Evolutionary conservation across 2,888 invertebrate genomes (phyloP), one percentile per base, ranked within the genome.

Genomic region (Drosophila rellima): DNA sequence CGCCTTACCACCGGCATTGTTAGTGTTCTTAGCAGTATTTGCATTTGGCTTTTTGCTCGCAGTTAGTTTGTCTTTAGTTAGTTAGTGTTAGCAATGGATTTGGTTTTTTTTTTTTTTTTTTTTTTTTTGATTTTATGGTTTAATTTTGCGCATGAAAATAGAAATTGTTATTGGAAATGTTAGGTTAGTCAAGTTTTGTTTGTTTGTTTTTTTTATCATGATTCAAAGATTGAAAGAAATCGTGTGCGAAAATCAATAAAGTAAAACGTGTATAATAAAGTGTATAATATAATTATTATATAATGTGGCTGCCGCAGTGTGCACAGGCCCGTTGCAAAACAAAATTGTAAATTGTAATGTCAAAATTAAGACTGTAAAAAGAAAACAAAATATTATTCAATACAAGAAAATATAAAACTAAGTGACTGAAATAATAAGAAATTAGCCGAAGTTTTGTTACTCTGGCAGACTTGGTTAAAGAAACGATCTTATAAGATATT

Each of bases 21-120:
- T 90, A 86, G 79, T 82, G 68, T 74, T 72, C 66, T 84, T 88
- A 74, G 74, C 76, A 44, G 76, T 74, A 45, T 51, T 86, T 56
- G 55, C 55, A 67, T 62, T 78, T 74, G 75, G 63, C 70, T 76
- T 89, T 78, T 70, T 88, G 70, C 66, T 70, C 77, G 60, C 62
- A 81, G 73, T 85, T 88, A 87, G 82, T 89, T 89, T 84, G 52
- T 79, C 84, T 85, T 74, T 83, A 80, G 83, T 88, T 79, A 50
- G 42, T 51, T 62, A 23, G 45, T 66, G 73, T 80, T 80, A 77
- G 73, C 57, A 77, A 69, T 51, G 59, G 18, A 37, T 35, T 47
- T 47, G 70, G 45, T 37, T 47, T 62, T 64, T 62, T 47, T 71
- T 50, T 35, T 45, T 60, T 63, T 59, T 55, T 63, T 61, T n/a